Evolutionary conservation across 2,113 vertebrate genomes (phyloP), one percentile per base, ranked within the genome.

Genomic region (Anhinga rufa): DNA sequence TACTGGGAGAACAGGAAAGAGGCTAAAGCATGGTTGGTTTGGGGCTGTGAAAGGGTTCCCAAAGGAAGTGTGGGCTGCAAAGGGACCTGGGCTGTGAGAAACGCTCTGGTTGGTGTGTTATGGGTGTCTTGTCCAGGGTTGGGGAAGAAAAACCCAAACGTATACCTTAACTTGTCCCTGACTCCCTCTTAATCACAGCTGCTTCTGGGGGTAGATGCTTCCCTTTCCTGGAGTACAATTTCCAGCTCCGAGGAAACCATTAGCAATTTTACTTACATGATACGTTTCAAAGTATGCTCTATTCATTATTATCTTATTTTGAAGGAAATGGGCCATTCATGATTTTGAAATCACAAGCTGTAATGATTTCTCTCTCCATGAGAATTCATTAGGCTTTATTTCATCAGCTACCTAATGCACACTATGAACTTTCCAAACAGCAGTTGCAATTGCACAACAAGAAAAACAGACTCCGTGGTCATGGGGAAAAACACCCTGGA

Each of bases 371-470:
- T 84, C 61, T 95, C 82, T 95, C 89, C 54, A 0, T 60, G 28
- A 75, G 83, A 93, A 97, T 95, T 96, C 58, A 62, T 94, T 91
- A 92, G 96, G 40, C 78, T 90, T 82, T 91, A 91, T 90, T 97
- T 97, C 92, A 91, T 95, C 68, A 90, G 17, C 65, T 85, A 52
- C 46, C 48, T 44, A 34, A 77, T 26, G 70, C 64, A 86, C 44
- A 72, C 69, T 85, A n/a, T 85, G 48, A 46, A 89, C 92, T 93
- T 88, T 64, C 88, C 36, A 52, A 97, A 69, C 38, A 68, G 58
- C 17, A 52, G 69, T 36, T 97, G 66, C 38, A 68, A 69, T 38
- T 97, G 70, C 38, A 70, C 64, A 75, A 94, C 42, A 92, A 71
- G 51, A 95, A 82, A 79, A 93, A 70, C 46, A 94, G 61, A 48